Percentiles rank a stretch among this genome's conserved stretches.
phyloP scores from a whole-genome alignment of 2,888 invertebrate genomes.

The Caenorhabditis angaria region DNA sequence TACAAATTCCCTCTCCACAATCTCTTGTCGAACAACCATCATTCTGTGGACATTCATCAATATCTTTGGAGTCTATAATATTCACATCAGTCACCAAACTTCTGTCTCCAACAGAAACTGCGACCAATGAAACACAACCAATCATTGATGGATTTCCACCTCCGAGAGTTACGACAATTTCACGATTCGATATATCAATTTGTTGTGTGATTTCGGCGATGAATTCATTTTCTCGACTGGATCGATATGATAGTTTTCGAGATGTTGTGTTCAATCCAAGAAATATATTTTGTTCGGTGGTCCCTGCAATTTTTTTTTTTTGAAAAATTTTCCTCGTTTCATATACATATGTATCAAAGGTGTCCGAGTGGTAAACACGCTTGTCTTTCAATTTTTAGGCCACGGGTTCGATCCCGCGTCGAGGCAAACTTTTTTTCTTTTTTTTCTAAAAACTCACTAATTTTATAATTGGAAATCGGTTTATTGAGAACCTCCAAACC shows the following conservation, averaged over 20 bases:
- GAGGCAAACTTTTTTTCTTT: too few species aligned
- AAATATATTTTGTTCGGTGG: conserved; percentile 6
- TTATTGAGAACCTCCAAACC: conserved; percentile 35
- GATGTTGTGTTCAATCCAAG: conserved; percentile 25
- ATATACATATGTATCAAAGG: too few species aligned
- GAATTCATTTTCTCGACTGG: conserved; percentile 16
- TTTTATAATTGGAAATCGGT: conserved; percentile 34
- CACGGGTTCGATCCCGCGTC: too few species aligned
- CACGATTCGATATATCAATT: conserved; percentile 31
- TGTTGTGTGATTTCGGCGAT: conserved; percentile 33
- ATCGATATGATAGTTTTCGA: conserved; percentile 16
- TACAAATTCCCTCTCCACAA: conserved; percentile 51
- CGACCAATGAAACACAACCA: conserved; percentile 49
- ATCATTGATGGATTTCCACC: conserved; percentile 45
- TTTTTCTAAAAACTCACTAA: conserved; percentile 40
- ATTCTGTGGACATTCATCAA: conserved; percentile 37
- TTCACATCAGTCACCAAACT: conserved; percentile 11
- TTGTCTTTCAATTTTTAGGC: too few species aligned
- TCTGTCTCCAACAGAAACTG: conserved; percentile 30
- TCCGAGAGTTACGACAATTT: conserved; percentile 37
- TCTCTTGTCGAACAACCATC: conserved; percentile 45
- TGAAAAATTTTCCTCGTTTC: not conserved
- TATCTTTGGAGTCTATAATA: conserved; percentile 25
- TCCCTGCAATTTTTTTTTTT: not conserved
- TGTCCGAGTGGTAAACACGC: too few species aligned